Base-by-base conservation (phyloP, 1,140 invertebrate species). In the Venustaconcha ellipsiformis region DNA sequence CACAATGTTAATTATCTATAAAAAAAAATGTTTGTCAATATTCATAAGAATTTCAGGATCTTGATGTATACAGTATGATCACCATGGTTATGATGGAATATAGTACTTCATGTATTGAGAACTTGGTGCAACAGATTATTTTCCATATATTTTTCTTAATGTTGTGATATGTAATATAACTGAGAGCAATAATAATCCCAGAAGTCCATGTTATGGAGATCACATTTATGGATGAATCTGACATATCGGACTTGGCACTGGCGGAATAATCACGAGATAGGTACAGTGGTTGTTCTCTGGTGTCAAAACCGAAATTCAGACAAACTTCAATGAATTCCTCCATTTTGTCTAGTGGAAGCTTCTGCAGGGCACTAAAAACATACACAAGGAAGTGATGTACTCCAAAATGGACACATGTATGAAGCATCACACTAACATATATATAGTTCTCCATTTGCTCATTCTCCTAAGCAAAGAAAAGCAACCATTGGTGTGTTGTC, bases 191-290 rank as follows among this genome's bases (percentile, higher is more conserved):
- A 26, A 26, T 66, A 13, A 26, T 66, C 26, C 15, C n/a, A 17
- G 14, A 66, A 26, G 1, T 14, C 17, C 26, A 13, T 66, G 12
- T 20, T 8, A 66, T 23, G 11, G n/a, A 14, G 37, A 26, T 64
- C n/a, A 14, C 37, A 26, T 14, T 20, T 64, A 26, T n/a, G 1
- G 23, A 30, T 66, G 64, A 18, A 18, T 62, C 18, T 62, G 18
- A 62, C 12, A 62, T 62, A 23, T 62, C 48, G 55, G 48, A 69
- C 85, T 88, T 88, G 88, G 88, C 88, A 88, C 87, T 88, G 87
- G 87, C 88, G 88, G 87, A 88, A 88, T 88, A 87, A 86, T 88
- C 87, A 88, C 87, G 80, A 83, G 84, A 76, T 48, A 75, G 66
- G 18, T 57, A 82, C 72, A 76, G 88, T 88, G 88, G 84, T 86